These are phyloP conservation scores for Drosophila pallidifrons DNA, from an alignment of 1,140 invertebrate species.

Conservation along the genomic window DNA sequence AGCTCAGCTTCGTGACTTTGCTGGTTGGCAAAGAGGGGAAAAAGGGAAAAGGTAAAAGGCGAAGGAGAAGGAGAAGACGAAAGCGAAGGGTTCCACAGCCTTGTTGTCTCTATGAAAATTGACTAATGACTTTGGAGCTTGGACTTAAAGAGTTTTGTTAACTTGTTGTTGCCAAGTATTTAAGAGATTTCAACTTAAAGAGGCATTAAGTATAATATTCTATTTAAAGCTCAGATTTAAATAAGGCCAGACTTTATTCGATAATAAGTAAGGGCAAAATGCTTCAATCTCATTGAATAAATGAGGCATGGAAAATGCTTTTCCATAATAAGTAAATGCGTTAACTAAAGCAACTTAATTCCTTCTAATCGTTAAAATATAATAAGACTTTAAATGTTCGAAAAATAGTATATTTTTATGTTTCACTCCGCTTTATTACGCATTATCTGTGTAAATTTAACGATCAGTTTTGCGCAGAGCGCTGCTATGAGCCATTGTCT, in stretches of 20 bases:
- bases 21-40: constrained; percentile 1
- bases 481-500: neutral
- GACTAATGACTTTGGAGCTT: constrained; percentile 70
- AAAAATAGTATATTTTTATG: too few relatives aligned
- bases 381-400: too few relatives aligned
- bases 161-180: constrained; percentile 28
- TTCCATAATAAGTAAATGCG: neutral
- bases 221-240: constrained; percentile 1
- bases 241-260: neutral
- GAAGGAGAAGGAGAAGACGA: neutral
- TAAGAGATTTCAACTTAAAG: constrained; percentile 25
- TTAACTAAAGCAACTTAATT: too few relatives aligned
- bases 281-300: neutral
- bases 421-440: neutral
- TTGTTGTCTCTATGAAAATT: constrained; percentile 72
- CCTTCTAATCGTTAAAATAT: too few relatives aligned
- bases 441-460: constrained; percentile 4
- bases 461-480: constrained; percentile 1
- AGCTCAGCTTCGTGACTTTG: constrained; percentile 69
- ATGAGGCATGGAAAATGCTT: neutral
- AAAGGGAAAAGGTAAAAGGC: neutral
- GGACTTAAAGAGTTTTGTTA: constrained; percentile 50
- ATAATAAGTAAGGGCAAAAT: neutral
- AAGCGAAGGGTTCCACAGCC: constrained; percentile 19
- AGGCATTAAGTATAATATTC: constrained; percentile 12